Conservation (phyloP, 2,797 vertebrate genomes). For the Pachyuromys duprasi region DNA sequence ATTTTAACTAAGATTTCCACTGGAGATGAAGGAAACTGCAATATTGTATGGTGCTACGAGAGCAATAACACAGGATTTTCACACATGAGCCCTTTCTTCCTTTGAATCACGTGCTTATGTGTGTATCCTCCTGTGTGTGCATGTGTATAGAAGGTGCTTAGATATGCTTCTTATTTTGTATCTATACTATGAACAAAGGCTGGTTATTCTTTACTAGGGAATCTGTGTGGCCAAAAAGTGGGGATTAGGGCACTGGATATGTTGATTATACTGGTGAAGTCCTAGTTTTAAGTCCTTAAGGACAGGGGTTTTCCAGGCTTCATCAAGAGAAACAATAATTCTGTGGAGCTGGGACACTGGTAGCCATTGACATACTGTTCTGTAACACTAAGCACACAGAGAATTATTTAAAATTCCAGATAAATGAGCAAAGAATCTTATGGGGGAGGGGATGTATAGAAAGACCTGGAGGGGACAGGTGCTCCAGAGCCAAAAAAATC, state of each 20-base stretch:
- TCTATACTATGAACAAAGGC: not conserved
- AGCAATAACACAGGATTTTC: not conserved
- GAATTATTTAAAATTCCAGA: constrained; percentile 57
- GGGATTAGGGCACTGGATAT: constrained; percentile 19
- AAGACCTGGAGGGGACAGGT: no score
- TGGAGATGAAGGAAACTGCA: not conserved
- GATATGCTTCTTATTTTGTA: not conserved
- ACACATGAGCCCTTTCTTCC: not conserved
- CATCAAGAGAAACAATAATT: not conserved
- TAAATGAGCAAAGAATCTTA: not conserved
- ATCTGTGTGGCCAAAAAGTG: not conserved
- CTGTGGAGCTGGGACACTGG: not conserved
- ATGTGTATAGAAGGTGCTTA: not conserved
- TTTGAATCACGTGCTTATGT: not conserved
- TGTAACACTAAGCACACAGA: constrained; percentile 64
- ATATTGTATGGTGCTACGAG: not conserved
- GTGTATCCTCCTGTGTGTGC: fast-evolving
- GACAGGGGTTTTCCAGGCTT: constrained; percentile 37
- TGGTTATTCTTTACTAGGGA: not conserved
- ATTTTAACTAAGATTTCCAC: not conserved
- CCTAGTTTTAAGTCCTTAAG: not conserved
- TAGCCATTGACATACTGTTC: not conserved
- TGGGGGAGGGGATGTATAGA: no score
- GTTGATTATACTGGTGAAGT: constrained; percentile 12
- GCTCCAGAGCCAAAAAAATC: no score